Base-by-base conservation (phyloP, 2,797 vertebrate genomes). In the Gadopsis marmoratus region DNA sequence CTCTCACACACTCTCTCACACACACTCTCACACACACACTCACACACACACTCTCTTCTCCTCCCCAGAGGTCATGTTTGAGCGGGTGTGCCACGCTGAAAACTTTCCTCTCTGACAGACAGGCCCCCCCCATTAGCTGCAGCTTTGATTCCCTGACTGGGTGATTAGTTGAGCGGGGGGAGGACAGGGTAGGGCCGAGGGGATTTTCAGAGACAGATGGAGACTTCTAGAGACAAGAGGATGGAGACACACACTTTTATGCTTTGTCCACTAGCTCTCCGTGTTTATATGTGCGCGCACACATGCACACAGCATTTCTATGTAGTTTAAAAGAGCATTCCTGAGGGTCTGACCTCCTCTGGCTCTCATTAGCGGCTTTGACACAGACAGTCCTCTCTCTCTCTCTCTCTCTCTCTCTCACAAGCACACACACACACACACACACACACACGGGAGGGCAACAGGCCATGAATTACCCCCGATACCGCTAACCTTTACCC, bases 401-500 rank as follows among this genome's bases (percentile, higher is more conserved):
- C 56, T 35, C 47, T 17, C 21, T 29, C 23, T 16, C 64, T 43
- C 58, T 69, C 56, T 31, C 41, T 14, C 21, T 4, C 39, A 12
- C 39, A 12, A 47, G 43, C 29, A 48, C n/a, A 39, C 29, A 58
- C 68, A 48, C 29, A 26, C 65, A 50, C 47, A 65, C 55, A 29
- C 53, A 60, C 60, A 76, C 55, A 60, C 64, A 79, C 59, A 64
- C 26, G 79, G 4, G 3, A 31, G 47, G 8, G 45, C 14, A 74
- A 80, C 2, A 58, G 29, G 67, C 75, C 75, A 89, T 84, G 87
- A 88, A 90, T 79, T 86, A 83, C 60, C 76, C 73, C 59, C 19
- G 51, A 86, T 89, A 89, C 86, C 82, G 74, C 76, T 85, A 69
- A 91, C 91, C 90, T 91, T 91, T 90, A 79, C 59, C 88, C 88